Evolutionary conservation across 2,888 invertebrate genomes (phyloP).

Genomic region (Cryptosula pallasiana): DNA sequence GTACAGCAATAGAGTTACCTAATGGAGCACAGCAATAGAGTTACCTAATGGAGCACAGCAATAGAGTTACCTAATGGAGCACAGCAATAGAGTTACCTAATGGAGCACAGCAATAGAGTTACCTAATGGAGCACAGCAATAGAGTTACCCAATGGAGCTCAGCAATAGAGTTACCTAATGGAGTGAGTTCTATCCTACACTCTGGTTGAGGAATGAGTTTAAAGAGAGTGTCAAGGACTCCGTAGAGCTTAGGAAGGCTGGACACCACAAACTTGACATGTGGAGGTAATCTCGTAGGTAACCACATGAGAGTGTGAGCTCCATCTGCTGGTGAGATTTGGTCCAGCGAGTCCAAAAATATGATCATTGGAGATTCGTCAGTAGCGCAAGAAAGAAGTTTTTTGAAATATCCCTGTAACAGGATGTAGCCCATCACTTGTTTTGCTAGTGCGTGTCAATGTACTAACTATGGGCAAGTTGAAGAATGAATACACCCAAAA

Average conservation of each 20-base stretch:
- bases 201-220: conserved; percentile 84
- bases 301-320: conserved; percentile 91
- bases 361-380: conserved; percentile 66
- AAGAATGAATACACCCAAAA: not conserved
- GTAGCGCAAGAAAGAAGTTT: conserved; percentile 66
- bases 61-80: no score
- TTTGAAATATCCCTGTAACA: conserved; percentile 66
- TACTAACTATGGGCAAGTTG: no score
- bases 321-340: conserved; percentile 83
- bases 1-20: no score
- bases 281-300: conserved; percentile 81
- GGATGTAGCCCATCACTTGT: no score
- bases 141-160: no score
- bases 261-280: conserved; percentile 76
- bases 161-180: no score
- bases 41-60: no score
- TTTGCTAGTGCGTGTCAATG: no score
- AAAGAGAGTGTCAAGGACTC: conserved; percentile 56
- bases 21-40: no score
- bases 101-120: no score
- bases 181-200: conserved; percentile 82
- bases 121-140: no score
- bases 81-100: no score
- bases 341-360: conserved; percentile 94
- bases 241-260: conserved; percentile 31